Evolutionary conservation across 2,888 invertebrate genomes (phyloP), one percentile per base, ranked within the genome.

Genomic region (Reticulitermes lucifugus): DNA sequence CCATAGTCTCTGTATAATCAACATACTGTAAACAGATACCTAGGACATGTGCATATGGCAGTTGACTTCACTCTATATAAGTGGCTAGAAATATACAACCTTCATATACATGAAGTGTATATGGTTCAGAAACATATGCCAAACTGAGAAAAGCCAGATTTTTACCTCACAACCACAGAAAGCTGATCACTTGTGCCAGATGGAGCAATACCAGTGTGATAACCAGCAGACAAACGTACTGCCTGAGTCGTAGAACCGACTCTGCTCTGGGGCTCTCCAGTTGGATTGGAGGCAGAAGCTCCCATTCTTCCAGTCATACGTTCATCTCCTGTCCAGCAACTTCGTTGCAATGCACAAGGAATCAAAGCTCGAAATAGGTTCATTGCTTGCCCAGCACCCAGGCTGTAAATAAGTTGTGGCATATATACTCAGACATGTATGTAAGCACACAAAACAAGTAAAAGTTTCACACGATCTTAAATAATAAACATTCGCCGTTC

Each of bases 221-320:
- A 84, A 60, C 65, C 83, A 18, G 84, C 83, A 18, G 87, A 83
- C 29, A 86, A 77, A 25, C 87, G 85, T 6, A 85, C 84, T 51
- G 85, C 71, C 60, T 83, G 84, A 83, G 83, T 85, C 71, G 83
- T 79, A 55, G 87, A 86, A 85, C 85, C 84, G 55, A 87, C 84
- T 83, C 86, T 81, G 77, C 86, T 84, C 65, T 85, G 85, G 60
- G 86, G 84, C 80, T 87, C 87, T 86, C 85, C 87, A 84, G 86
- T 55, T 79, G 85, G 83, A 85, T 86, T 87, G 86, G 86, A 86
- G 86, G 86, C 86, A 82, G 87, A 85, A 79, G 86, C 87, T 86
- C 87, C 87, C 87, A 87, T 87, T 86, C 86, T 86, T 84, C 86
- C 86, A 86, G 85, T 87, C 87, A 87, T 87, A 82, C 86, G 86